Percentiles rank a stretch among this genome's conserved stretches.
phyloP scores from a whole-genome alignment of 2,113 vertebrate species.

The Cardinalis cardinalis region DNA sequence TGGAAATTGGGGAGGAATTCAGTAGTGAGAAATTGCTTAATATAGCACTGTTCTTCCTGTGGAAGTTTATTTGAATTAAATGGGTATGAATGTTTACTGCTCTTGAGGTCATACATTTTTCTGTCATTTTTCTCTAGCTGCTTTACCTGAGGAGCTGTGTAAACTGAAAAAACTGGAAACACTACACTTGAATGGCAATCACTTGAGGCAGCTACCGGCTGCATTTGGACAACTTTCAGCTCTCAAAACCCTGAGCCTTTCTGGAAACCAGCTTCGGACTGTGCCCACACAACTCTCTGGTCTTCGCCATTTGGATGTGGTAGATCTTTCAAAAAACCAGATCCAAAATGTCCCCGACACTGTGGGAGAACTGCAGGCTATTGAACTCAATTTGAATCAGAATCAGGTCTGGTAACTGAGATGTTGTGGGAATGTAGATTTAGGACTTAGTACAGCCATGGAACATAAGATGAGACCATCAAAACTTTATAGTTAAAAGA shows the following conservation, averaged over 20 bases:
- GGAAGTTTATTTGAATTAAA: background rate
- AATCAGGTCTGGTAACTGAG: constrained; percentile 85
- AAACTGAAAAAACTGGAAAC: constrained; percentile 94
- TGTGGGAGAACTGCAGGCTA: constrained; percentile 87
- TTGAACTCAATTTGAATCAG: constrained; percentile 97
- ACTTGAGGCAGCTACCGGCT: constrained; percentile 79
- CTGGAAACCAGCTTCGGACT: constrained; percentile 86
- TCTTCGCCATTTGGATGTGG: constrained; percentile 87
- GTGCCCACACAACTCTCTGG: constrained; percentile 84
- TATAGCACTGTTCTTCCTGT: background rate
- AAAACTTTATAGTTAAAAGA: background rate
- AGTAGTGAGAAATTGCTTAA: background rate
- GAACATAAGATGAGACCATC: background rate
- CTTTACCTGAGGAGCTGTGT: constrained; percentile 85
- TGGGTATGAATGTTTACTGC: background rate
- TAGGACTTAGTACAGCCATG: background rate
- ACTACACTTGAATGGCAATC: constrained; percentile 87
- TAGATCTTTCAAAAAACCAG: constrained; percentile 92
- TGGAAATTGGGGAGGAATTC: background rate
- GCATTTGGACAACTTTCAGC: constrained; percentile 84
- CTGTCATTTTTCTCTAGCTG: constrained; percentile 60
- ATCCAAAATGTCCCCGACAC: constrained; percentile 84
- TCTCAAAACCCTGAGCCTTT: constrained; percentile 86
- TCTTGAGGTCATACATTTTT: background rate
- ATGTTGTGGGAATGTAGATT: background rate